phyloP scores from a whole-genome alignment of 2,888 invertebrate species.

The Crematogaster levior region DNA sequence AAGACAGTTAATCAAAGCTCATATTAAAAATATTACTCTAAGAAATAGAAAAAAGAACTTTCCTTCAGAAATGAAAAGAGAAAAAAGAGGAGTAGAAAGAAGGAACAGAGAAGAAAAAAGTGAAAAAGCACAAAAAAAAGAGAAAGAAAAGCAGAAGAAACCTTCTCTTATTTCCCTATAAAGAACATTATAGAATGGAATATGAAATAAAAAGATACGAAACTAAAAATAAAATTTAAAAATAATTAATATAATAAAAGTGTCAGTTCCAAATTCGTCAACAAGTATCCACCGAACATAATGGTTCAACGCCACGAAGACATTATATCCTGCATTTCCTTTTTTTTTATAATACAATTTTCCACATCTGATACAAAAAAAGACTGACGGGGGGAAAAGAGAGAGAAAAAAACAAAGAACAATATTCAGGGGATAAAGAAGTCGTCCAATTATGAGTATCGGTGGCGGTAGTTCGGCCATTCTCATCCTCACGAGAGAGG shows the following conservation, averaged over 20 bases:
- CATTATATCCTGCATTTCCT: not conserved
- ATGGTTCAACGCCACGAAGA: not conserved
- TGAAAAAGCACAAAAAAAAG: not conserved
- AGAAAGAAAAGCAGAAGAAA: not conserved
- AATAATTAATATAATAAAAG: not conserved
- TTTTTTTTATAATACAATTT: not conserved
- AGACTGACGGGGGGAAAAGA: not conserved
- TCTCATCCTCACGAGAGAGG: constrained; percentile 66
- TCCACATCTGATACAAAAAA: not conserved
- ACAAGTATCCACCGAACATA: not conserved
- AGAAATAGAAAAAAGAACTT: not conserved
- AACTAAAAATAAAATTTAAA: not conserved
- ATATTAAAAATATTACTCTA: not conserved
- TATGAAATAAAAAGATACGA: not conserved
- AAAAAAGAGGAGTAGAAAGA: not conserved
- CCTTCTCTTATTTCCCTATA: not conserved
- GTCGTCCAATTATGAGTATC: constrained; percentile 74
- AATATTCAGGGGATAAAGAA: constrained; percentile 60
- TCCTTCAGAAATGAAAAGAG: not conserved
- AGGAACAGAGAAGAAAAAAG: constrained; percentile 7
- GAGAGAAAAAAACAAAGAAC: constrained; percentile 18
- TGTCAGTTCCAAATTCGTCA: not conserved
- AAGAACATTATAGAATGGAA: not conserved
- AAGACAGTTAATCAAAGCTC: not conserved
- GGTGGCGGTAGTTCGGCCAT: constrained; percentile 71